phyloP scores from a whole-genome alignment of 1,140 invertebrate genomes.

The Cardiocondyla obscurior region DNA sequence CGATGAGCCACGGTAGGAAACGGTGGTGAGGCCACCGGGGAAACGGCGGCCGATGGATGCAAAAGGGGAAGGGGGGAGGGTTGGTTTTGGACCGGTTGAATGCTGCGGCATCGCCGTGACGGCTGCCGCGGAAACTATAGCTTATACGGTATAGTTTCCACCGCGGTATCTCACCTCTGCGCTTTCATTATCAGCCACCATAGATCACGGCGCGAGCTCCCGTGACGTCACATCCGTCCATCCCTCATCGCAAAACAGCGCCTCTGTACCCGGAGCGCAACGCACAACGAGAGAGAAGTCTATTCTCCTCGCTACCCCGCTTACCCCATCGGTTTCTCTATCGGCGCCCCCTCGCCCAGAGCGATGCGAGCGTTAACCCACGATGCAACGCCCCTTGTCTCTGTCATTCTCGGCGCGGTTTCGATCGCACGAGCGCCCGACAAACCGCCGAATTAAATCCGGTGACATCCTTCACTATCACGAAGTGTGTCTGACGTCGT shows the following conservation, averaged over 20 bases:
- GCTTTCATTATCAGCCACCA: constrained; percentile 83
- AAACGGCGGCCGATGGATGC: background rate
- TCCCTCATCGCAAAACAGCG: constrained; percentile 79
- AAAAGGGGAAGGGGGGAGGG: background rate
- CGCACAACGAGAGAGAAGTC: constrained; percentile 12
- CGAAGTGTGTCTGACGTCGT: constrained; percentile 55
- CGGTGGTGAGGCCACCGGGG: background rate
- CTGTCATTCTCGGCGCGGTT: constrained; percentile 52
- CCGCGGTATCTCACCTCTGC: constrained; percentile 75
- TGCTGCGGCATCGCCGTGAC: constrained; percentile 59
- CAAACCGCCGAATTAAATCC: constrained; percentile 71
- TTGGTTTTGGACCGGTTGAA: too few relatives aligned
- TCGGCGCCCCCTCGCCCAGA: background rate
- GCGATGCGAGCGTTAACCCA: constrained; percentile 16
- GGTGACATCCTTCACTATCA: constrained; percentile 57
- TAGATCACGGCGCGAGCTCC: constrained; percentile 78
- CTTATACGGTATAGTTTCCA: constrained; percentile 61
- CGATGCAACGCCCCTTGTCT: constrained; percentile 23
- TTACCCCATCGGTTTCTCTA: too few relatives aligned
- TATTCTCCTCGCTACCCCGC: background rate
- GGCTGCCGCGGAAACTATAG: constrained; percentile 76
- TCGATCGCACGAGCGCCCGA: constrained; percentile 64
- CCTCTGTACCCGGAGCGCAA: constrained; percentile 29
- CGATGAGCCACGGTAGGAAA: constrained; percentile 56
- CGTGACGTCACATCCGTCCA: constrained; percentile 81